Conservation (phyloP, 2,888 invertebrate genomes). For the Eupithecia insigniata region DNA sequence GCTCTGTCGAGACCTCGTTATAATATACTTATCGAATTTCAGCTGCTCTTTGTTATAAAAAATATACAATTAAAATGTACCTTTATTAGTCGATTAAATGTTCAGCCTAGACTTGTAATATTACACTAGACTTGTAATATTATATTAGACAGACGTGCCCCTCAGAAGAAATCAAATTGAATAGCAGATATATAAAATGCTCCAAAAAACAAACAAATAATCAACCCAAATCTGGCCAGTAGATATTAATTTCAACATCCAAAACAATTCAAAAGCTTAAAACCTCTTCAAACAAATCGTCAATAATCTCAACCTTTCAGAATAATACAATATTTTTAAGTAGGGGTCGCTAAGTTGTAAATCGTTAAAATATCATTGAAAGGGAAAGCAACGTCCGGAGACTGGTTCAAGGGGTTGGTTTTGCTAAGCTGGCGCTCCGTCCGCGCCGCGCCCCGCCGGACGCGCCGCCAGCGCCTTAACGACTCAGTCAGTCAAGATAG, state of each 20-base stretch:
- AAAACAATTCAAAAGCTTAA: constrained; percentile 1
- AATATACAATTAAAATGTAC: background rate
- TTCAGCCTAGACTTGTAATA: no score
- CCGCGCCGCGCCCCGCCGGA: background rate
- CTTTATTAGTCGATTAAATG: no score
- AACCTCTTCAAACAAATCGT: constrained; percentile 6
- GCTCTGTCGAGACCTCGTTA: no score
- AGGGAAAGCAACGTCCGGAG: constrained; percentile 10
- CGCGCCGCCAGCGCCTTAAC: background rate
- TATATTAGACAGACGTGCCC: no score
- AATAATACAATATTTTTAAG: constrained; percentile 25
- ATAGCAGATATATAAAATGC: background rate
- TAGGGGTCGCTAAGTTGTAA: constrained; percentile 20
- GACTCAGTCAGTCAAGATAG: constrained; percentile 3
- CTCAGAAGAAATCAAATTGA: background rate
- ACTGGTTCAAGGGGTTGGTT: constrained; percentile 26
- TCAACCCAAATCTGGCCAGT: background rate
- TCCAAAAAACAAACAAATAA: background rate
- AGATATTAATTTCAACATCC: background rate
- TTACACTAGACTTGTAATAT: no score
- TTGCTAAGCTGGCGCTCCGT: constrained; percentile 20
- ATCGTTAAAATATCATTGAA: constrained; percentile 30
- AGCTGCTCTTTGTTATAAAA: background rate
- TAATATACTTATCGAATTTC: background rate
- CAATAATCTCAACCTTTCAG: constrained; percentile 17